Conservation (phyloP, 2,797 vertebrate species). For the Botia kubotai region DNA sequence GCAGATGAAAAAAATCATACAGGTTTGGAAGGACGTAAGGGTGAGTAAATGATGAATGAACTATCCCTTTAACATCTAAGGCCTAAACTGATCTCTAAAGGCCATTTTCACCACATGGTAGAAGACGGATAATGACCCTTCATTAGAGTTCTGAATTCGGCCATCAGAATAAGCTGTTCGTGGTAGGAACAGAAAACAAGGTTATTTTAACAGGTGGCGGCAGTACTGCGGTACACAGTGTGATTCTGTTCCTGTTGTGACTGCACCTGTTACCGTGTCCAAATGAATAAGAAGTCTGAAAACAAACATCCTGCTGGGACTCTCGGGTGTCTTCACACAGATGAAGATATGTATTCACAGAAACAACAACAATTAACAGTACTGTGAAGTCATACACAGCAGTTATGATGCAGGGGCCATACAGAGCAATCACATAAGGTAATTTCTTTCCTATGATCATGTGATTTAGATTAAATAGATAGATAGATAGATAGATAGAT, state of each 20-base stretch:
- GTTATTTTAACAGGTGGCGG: constrained; percentile 53
- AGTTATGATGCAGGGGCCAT: background rate
- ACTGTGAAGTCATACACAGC: background rate
- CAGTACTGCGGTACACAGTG: constrained; percentile 41
- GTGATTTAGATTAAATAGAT: background rate
- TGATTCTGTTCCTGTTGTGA: constrained; percentile 40
- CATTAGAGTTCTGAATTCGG: background rate
- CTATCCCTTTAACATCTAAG: background rate
- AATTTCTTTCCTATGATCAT: too few species aligned
- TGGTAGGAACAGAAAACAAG: constrained; percentile 34
- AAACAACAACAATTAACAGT: constrained; percentile 14
- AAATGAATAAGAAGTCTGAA: constrained; percentile 53
- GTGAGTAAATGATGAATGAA: too few species aligned
- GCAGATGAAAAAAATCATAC: too few species aligned
- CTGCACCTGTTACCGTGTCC: constrained; percentile 55
- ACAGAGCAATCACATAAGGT: too few species aligned
- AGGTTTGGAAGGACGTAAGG: too few species aligned
- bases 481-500: constrained; percentile 21
- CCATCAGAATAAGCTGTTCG: constrained; percentile 8
- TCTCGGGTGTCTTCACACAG: constrained; percentile 13
- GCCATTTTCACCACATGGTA: background rate
- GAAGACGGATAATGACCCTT: background rate
- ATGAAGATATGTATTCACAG: constrained; percentile 31
- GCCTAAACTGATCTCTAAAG: background rate
- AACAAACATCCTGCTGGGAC: constrained; percentile 51